Percentiles rank a stretch among this genome's conserved stretches.
phyloP scores from a whole-genome alignment of 1,140 invertebrate genomes.

The Sitophilus oryzae region DNA sequence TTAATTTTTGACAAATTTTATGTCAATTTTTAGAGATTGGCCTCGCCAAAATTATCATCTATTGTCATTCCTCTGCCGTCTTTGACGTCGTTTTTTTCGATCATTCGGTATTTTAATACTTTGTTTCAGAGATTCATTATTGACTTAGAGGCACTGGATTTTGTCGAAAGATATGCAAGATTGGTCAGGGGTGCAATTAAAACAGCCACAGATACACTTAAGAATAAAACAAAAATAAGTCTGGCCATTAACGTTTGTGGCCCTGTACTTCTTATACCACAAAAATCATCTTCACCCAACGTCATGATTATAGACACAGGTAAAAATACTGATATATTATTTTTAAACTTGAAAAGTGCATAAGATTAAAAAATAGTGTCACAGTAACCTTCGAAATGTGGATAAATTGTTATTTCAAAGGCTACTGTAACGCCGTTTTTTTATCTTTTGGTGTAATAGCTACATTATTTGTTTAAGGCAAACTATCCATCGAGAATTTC shows the following conservation, averaged over 20 bases:
- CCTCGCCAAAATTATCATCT: no score
- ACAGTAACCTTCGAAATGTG: no score
- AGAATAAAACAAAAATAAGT: slow-evolving; percentile 58
- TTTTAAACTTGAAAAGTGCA: no score
- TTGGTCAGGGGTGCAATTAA: slow-evolving; percentile 56
- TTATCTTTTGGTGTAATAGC: no score
- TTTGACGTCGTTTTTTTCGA: no score
- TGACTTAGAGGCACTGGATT: slow-evolving; percentile 34
- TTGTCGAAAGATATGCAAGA: slow-evolving; percentile 27
- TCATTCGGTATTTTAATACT: no score
- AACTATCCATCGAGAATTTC: slow-evolving; percentile 72
- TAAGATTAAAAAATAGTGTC: no score
- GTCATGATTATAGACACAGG: slow-evolving; percentile 72
- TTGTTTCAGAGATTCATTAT: slow-evolving; percentile 34
- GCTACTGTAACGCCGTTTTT: slow-evolving; percentile 10
- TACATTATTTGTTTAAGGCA: slow-evolving; percentile 52
- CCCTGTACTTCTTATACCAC: slow-evolving; percentile 70
- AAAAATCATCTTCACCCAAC: slow-evolving; percentile 73
- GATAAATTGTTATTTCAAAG: not conserved
- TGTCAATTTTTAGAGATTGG: no score
- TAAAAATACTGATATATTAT: no score
- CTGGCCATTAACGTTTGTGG: slow-evolving; percentile 67
- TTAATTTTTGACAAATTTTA: no score
- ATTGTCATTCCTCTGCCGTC: no score
- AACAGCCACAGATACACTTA: slow-evolving; percentile 48